A percentile compares a stretch with the other conserved stretches of the same genome.
Conservation (phyloP, 1,140 invertebrate genomes). For the Hesperophylax magnus region DNA sequence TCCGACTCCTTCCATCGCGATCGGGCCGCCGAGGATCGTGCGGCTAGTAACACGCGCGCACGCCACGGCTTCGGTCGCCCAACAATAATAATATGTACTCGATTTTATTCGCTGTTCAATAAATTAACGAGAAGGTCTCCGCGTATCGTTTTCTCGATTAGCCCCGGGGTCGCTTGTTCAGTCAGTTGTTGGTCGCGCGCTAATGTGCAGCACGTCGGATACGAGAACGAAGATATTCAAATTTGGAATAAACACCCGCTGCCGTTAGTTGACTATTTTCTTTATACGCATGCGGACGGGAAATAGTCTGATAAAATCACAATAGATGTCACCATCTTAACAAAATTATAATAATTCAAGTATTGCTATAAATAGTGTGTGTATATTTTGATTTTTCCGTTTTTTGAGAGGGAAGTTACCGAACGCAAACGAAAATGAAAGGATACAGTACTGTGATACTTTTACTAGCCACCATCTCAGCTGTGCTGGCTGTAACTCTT, state of each 20-base stretch:
- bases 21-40: not conserved
- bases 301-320: not conserved
- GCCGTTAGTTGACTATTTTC: constrained; percentile 51
- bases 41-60: constrained; percentile 28
- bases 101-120: constrained; percentile 22
- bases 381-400: not conserved
- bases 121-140: constrained; percentile 30
- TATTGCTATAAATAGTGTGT: not conserved
- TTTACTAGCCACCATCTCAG: constrained; percentile 29
- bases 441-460: constrained; percentile 28
- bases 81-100: constrained; percentile 23
- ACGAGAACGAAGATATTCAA: constrained; percentile 19
- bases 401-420: constrained; percentile 20
- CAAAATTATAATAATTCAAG: not conserved
- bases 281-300: constrained; percentile 55
- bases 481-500: constrained; percentile 37
- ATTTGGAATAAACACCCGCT: constrained; percentile 18
- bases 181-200: constrained; percentile 1
- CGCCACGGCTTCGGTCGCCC: constrained; percentile 29
- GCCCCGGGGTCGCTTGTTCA: constrained; percentile 5
- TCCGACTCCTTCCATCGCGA: constrained; percentile 17
- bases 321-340: constrained; percentile 5
- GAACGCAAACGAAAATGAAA: constrained; percentile 42
- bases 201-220: constrained; percentile 16
- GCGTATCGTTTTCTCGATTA: constrained; percentile 12